These are phyloP conservation scores for Campoplex capitator DNA, from an alignment of 2,888 invertebrate genomes.

Conservation along the genomic window DNA sequence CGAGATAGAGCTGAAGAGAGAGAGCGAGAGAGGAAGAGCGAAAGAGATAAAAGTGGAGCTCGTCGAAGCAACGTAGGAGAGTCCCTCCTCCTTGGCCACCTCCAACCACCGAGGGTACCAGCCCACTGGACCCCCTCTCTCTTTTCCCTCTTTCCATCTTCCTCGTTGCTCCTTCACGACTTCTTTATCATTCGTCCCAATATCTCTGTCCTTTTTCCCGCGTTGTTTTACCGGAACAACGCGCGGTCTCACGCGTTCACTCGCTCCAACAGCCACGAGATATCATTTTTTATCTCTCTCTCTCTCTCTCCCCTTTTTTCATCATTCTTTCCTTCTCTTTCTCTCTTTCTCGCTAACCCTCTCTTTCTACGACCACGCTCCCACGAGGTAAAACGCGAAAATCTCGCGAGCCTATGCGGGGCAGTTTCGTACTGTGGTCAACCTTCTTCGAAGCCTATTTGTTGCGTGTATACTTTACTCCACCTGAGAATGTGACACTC, in stretches of 20 bases:
- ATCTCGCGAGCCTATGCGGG: constrained; percentile 54
- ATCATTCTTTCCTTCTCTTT: neutral
- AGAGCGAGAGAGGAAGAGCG: constrained; percentile 45
- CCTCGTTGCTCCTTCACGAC: constrained; percentile 57
- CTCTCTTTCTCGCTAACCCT: constrained; percentile 13
- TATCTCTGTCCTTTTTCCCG: constrained; percentile 38
- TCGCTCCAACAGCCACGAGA: constrained; percentile 14
- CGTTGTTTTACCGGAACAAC: constrained; percentile 54
- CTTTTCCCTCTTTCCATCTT: constrained; percentile 67
- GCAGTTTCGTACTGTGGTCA: constrained; percentile 47
- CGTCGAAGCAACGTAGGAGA: constrained; percentile 77
- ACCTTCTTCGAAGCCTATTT: constrained; percentile 57
- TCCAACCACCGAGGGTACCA: constrained; percentile 83
- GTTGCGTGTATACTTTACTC: constrained; percentile 34
- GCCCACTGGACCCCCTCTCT: constrained; percentile 84
- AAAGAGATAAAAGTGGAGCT: constrained; percentile 54
- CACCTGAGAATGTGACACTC: constrained; percentile 55
- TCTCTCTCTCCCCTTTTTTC: neutral
- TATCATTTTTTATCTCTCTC: constrained; percentile 28
- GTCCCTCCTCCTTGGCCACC: constrained; percentile 84
- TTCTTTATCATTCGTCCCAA: constrained; percentile 67
- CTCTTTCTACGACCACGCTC: constrained; percentile 31
- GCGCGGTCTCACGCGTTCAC: constrained; percentile 44
- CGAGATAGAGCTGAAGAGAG: constrained; percentile 32
- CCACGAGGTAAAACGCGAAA: constrained; percentile 47